phyloP scores from a whole-genome alignment of 2,797 vertebrate genomes.

The Notolabrus celidotus region DNA sequence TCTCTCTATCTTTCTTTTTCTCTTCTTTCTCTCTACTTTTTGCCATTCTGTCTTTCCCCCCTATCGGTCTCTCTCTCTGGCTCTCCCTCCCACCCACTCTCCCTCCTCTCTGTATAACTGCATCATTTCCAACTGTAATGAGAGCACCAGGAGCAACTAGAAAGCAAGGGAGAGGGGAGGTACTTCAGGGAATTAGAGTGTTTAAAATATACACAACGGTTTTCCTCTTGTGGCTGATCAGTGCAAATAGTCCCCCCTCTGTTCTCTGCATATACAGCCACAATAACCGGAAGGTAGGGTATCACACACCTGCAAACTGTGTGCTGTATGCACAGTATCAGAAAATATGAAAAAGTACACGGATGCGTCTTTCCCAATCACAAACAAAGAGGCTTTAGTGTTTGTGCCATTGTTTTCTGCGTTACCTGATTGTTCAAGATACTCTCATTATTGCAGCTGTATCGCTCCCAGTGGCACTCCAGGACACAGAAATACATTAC shows the following conservation, averaged over 20 bases:
- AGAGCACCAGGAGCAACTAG: conserved; percentile 67
- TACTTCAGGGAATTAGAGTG: conserved; percentile 73
- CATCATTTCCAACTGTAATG: conserved; percentile 78
- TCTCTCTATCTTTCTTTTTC: conserved; percentile 6
- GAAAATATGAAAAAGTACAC: conserved; percentile 48
- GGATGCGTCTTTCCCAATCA: conserved; percentile 32
- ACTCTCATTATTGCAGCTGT: conserved; percentile 46
- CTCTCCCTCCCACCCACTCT: conserved; percentile 34
- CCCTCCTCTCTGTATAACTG: conserved; percentile 60
- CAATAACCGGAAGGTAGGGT: conserved; percentile 40
- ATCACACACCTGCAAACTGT: conserved; percentile 32
- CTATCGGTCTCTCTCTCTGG: conserved; percentile 29
- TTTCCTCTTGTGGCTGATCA: conserved; percentile 75
- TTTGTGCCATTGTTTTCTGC: conserved; percentile 41
- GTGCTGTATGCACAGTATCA: conserved; percentile 23
- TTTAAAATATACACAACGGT: conserved; percentile 78
- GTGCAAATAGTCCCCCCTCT: conserved; percentile 51
- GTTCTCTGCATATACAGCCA: conserved; percentile 13
- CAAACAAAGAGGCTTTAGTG: conserved; percentile 17
- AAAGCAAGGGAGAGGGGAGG: conserved; percentile 52
- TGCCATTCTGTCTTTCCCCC: conserved; percentile 26
- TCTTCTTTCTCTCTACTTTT: conserved; percentile 2
- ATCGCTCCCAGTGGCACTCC: conserved; percentile 51
- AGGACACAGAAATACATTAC: conserved; percentile 66
- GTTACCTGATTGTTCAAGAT: conserved; percentile 52